A percentile compares a stretch with the other conserved stretches of the same genome.
Conservation (phyloP, 2,888 invertebrate genomes). For the Drosophila gaucha region DNA sequence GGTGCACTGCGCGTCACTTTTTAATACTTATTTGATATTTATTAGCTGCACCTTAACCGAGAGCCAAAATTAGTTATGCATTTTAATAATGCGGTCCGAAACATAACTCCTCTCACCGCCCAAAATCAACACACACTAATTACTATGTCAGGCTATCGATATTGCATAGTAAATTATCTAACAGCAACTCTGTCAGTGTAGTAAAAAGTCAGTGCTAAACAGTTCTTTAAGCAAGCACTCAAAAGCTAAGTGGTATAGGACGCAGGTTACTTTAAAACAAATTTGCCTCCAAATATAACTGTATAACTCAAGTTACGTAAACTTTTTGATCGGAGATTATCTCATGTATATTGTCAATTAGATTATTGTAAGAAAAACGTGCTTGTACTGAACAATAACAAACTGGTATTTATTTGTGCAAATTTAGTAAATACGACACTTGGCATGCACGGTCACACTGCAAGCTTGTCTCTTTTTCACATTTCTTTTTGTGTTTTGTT, state of each 20-base stretch:
- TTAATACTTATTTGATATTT: slow-evolving; percentile 9
- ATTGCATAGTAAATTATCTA: neutral
- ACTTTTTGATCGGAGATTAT: neutral
- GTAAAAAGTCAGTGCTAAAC: slow-evolving; percentile 15
- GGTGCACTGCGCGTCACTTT: slow-evolving; percentile 18
- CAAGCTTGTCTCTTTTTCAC: slow-evolving; percentile 43
- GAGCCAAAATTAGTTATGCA: slow-evolving; percentile 42
- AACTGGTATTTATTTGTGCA: slow-evolving; percentile 8
- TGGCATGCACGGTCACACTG: slow-evolving; percentile 19
- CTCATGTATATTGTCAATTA: neutral
- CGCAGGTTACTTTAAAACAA: neutral
- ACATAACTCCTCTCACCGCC: slow-evolving; percentile 31
- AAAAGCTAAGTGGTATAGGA: slow-evolving; percentile 22
- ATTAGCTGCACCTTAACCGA: slow-evolving; percentile 27
- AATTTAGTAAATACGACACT: neutral
- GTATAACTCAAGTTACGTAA: neutral
- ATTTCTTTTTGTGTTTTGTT: slow-evolving; percentile 60
- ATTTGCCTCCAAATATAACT: neutral
- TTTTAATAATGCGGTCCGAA: slow-evolving; percentile 11
- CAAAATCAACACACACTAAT: slow-evolving; percentile 56
- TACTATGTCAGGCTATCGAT: slow-evolving; percentile 25
- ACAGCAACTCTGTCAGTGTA: slow-evolving; percentile 6
- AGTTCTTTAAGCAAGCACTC: neutral
- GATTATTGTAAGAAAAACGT: neutral
- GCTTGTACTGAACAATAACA: neutral